Conservation (phyloP, 2,797 vertebrate species). For the Anisognathus igniventris region DNA sequence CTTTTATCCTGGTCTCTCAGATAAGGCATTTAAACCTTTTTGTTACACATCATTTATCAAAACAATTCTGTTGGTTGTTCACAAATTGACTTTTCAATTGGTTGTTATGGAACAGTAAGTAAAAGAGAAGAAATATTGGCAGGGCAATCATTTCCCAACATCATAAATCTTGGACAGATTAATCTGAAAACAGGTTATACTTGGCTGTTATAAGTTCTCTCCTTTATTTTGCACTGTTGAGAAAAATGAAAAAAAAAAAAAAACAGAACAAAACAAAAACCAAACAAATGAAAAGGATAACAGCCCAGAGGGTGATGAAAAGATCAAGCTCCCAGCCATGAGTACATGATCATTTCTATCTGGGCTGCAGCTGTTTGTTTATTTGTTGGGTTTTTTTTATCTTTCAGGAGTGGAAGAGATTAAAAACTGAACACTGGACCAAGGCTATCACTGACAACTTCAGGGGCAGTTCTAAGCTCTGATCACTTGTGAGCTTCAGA, state of each 20-base stretch:
- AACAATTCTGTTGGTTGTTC: not conserved
- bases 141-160: not conserved
- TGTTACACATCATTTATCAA: not conserved
- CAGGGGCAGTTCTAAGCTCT: not conserved
- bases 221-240: not conserved
- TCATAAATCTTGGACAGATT: not conserved
- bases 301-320: not conserved
- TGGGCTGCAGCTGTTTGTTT: not conserved
- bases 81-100: slow-evolving; percentile 9
- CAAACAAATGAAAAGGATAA: not conserved
- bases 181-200: not conserved
- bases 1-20: not conserved
- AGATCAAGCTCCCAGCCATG: not conserved
- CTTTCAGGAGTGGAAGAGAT: not conserved
- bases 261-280: not conserved
- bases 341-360: not conserved
- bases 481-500: not conserved
- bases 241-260: not conserved
- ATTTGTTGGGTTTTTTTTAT: not conserved
- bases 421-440: not conserved
- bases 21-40: not conserved
- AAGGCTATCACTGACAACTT: not conserved
- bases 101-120: not conserved
- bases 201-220: not conserved
- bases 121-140: slow-evolving; percentile 21